Base-by-base conservation (phyloP, 1,140 invertebrate species). In the Drosophila orena region DNA sequence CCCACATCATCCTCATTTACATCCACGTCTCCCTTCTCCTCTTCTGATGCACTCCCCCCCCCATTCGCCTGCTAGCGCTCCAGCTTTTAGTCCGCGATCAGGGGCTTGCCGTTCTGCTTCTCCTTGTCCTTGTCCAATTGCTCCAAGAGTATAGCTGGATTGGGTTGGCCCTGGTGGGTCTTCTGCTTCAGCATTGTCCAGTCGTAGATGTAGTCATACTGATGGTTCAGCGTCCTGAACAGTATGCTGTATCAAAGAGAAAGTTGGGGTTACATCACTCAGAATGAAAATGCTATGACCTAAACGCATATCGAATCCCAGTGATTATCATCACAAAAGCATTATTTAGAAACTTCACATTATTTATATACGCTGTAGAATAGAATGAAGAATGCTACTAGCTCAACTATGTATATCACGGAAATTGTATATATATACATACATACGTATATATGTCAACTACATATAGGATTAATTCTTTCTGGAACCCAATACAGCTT, bases 121-220 rank as follows among this genome's bases (percentile, higher is more conserved):
- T 92, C 91, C 75, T 92, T 92, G 71, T 92, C 91, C 68, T 92
- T 91, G 24, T 92, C 90, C 68, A 90, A 71, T 77, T 90, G 81
- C 59, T 89, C 84, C 71, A 92, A 66, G 17, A 92, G 74, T 71
- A 92, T 81, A 49, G 90, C 88, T 58, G 91, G 88, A 72, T 91
- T 91, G 62, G 85, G 71, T 49, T 88, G 84, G 59, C 80, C 84
- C 78, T 91, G 91, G 46, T 91, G 80, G 68, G 92, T 92, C 80
- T 98, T 98, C 93, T 99, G 98, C 92, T 99, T 99, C 89, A 99
- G 94, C 96, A 99, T 97, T 72, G 98, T 99, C 99, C 99, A 99
- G 93, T 99, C 99, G 94, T 99, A 99, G 74, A 97, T 98, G 94
- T 99, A 99, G 93, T 99, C 99, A 93, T 99, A 99, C 93, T 99